A percentile compares a stretch with the other conserved stretches of the same genome.
Conservation (phyloP, 2,113 vertebrate species). For the Ceyx margarethae region DNA sequence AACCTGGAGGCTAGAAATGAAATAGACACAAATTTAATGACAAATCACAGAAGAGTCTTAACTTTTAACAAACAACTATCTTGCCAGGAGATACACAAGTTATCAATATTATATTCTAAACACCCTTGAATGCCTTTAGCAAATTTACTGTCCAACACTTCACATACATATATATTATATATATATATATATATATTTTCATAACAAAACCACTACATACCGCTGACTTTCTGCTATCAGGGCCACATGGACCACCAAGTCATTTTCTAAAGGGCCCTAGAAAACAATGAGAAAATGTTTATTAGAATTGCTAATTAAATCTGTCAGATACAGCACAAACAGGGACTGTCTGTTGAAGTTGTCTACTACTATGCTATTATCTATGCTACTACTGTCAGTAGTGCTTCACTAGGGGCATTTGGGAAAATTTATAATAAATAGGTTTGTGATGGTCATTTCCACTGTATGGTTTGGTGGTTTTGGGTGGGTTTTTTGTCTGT, state of each 20-base stretch:
- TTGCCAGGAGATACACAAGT: neutral
- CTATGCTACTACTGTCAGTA: neutral
- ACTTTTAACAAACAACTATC: neutral
- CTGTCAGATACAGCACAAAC: neutral
- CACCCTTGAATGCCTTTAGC: neutral
- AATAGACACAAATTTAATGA: neutral
- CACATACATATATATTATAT: neutral
- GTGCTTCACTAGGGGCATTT: conserved; percentile 12
- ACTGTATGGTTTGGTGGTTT: neutral
- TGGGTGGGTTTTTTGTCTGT: too few species aligned
- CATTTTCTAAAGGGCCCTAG: conserved; percentile 95
- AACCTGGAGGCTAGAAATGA: conserved; percentile 86
- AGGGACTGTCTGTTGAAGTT: neutral
- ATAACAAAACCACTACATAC: conserved; percentile 71
- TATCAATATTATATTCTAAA: neutral
- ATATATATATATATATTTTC: too few species aligned
- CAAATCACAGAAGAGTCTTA: neutral
- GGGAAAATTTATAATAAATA: neutral
- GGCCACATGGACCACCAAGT: conserved; percentile 90
- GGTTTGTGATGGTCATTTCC: neutral
- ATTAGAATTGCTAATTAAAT: neutral
- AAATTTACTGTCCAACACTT: neutral
- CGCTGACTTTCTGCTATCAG: conserved; percentile 97
- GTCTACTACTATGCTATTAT: too few species aligned
- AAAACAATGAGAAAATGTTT: conserved; percentile 18